These are phyloP conservation scores for Caenorhabditis brenneri DNA, from an alignment of 1,140 invertebrate genomes.

Conservation along the genomic window DNA sequence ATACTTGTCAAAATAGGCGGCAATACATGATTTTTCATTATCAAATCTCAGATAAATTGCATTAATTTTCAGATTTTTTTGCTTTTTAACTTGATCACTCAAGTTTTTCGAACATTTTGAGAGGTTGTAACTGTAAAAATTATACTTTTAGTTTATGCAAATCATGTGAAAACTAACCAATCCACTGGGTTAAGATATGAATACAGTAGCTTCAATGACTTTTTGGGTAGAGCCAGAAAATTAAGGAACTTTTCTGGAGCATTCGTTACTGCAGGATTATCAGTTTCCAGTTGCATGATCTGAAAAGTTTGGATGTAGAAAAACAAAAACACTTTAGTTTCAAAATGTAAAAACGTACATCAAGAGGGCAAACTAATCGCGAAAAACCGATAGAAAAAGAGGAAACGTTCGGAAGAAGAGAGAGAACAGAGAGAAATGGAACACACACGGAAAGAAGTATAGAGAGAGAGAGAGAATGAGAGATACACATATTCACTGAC, in stretches of 20 bases:
- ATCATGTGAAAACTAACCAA: background rate
- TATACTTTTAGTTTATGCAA: background rate
- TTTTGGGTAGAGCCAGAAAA: background rate
- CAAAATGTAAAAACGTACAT: background rate
- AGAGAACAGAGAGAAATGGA: background rate
- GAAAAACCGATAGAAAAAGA: background rate
- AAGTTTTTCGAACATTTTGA: background rate
- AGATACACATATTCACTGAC: background rate
- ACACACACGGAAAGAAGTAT: background rate
- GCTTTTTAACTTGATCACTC: background rate
- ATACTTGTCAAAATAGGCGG: background rate
- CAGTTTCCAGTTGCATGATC: background rate
- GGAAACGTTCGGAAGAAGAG: background rate
- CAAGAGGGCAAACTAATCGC: background rate
- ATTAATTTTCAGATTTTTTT: background rate
- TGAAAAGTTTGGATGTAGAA: background rate
- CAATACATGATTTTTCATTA: conserved; percentile 15
- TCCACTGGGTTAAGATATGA: background rate
- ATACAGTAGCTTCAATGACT: background rate
- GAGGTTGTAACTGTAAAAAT: background rate
- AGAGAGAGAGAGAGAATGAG: background rate
- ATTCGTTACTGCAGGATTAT: background rate
- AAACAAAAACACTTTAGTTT: background rate
- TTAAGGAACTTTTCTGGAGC: background rate
- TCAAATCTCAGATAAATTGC: background rate